Conservation (phyloP, 2,888 invertebrate genomes). For the Teinopalpus imperialis region DNA sequence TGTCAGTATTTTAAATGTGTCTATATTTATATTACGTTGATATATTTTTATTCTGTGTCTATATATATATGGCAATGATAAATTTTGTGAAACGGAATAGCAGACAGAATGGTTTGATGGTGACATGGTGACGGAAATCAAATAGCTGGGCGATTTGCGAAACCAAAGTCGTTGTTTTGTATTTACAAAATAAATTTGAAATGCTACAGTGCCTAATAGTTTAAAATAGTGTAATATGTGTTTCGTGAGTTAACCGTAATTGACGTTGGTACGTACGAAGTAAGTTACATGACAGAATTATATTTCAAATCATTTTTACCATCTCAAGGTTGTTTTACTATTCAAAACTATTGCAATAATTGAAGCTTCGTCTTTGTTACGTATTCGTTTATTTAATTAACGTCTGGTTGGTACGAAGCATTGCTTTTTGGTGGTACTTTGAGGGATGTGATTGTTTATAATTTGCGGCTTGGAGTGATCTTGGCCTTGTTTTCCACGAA, state of each 20-base stretch:
- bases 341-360: slow-evolving; percentile 53
- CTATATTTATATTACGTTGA: too few species aligned
- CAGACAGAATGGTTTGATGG: slow-evolving; percentile 29
- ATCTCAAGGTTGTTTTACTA: slow-evolving; percentile 68
- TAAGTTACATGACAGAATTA: slow-evolving; percentile 38
- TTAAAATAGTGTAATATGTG: slow-evolving; percentile 24
- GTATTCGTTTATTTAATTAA: slow-evolving; percentile 66
- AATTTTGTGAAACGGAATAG: slow-evolving; percentile 47
- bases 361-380: slow-evolving; percentile 51
- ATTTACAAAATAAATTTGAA: slow-evolving; percentile 22
- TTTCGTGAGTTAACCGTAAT: slow-evolving; percentile 11
- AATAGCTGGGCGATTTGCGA: slow-evolving; percentile 33
- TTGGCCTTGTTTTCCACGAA: slow-evolving; percentile 69
- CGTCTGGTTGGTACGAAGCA: slow-evolving; percentile 47
- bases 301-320: slow-evolving; percentile 43
- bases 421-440: slow-evolving; percentile 46
- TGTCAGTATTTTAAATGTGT: too few species aligned
- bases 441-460: slow-evolving; percentile 16
- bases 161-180: slow-evolving; percentile 31
- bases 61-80: slow-evolving; percentile 9
- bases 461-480: slow-evolving; percentile 47
- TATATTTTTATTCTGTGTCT: too few species aligned
- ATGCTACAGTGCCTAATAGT: slow-evolving; percentile 13
- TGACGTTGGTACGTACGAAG: slow-evolving; percentile 27
- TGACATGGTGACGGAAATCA: slow-evolving; percentile 39